Base-by-base conservation (phyloP, 64 coral and sea anemone species). In the Porites lutea region DNA sequence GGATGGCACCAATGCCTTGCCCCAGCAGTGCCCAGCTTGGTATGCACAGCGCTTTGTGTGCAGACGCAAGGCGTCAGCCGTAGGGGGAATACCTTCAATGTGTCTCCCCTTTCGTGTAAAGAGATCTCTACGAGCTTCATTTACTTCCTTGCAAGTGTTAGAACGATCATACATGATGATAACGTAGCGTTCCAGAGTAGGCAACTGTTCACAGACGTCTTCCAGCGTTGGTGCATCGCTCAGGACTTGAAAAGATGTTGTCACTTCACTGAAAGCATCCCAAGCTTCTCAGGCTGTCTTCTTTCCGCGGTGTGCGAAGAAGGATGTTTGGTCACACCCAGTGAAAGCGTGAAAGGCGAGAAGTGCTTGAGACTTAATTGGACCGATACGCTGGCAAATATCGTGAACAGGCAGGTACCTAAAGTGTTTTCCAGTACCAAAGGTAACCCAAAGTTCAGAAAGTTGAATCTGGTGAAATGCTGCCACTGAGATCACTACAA, bases 51-150 rank as follows among this genome's bases (percentile, higher is more conserved):
- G 52, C 65, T 48, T 93, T 27, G 65, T 52, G 14, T 91, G 93
- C 65, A 91, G 88, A 48, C 78, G 49, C 58, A 82, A 59, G 20
- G 89, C 88, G 20, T 81, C 64, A 4, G 19, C 52, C 11, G 82
- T 86, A 44, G 80, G 88, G 12, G 81, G 88, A 57, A 95, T 57
- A 15, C 47, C n/a, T 46, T 90, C 80, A 43, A 87, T 71, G 44
- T 86, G 22, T 85, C 88, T 74, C 37, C 59, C 88, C 55, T 95
- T 95, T 13, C 52, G 65, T 20, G 94, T 95, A 21, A 95, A 95
- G 2, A 95, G 82, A 23, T 95, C 88, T 23, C 86, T 89, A 10
- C 79, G 77, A 52, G 87, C 72, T 48, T 59, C 11, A 89, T 89
- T 94, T 44, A 94, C 92, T 8, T 49, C 22, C 27, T 61, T 86